Evolutionary conservation across 1,140 invertebrate genomes (phyloP).

Genomic region (Heliothis virescens): DNA sequence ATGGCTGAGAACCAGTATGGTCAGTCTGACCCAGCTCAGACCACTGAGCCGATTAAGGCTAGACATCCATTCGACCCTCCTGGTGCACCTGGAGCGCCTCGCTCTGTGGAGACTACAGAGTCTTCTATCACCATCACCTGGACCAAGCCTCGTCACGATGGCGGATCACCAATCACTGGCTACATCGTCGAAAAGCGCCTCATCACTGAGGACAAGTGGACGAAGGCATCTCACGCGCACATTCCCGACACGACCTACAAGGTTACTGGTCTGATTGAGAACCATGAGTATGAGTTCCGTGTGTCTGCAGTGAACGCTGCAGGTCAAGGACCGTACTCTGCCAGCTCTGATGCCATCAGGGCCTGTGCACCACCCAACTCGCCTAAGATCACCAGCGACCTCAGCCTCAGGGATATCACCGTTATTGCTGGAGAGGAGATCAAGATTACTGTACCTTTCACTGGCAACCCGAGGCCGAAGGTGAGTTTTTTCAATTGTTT

Average conservation of each 20-base stretch:
- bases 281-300: slow-evolving; percentile 98
- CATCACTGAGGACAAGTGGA: slow-evolving; percentile 96
- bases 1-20: slow-evolving; percentile 99
- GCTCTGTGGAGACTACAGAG: slow-evolving; percentile 94
- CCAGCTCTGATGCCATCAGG: slow-evolving; percentile 95
- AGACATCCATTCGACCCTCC: slow-evolving; percentile 99
- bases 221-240: slow-evolving; percentile 93
- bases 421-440: slow-evolving; percentile 98
- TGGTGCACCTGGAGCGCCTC: slow-evolving; percentile 94
- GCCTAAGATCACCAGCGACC: slow-evolving; percentile 97
- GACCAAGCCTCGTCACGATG: slow-evolving; percentile 97
- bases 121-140: slow-evolving; percentile 98
- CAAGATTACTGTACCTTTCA: slow-evolving; percentile 97
- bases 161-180: slow-evolving; percentile 95
- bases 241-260: slow-evolving; percentile 93
- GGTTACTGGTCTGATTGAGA: slow-evolving; percentile 96
- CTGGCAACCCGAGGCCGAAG: slow-evolving; percentile 95
- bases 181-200: slow-evolving; percentile 97
- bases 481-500: slow-evolving; percentile 67
- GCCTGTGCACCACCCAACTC: slow-evolving; percentile 94
- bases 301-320: slow-evolving; percentile 98
- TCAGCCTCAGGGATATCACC: slow-evolving; percentile 97
- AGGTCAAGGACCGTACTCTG: slow-evolving; percentile 96
- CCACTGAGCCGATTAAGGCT: slow-evolving; percentile 95
- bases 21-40: slow-evolving; percentile 95